phyloP scores from a whole-genome alignment of 1,140 invertebrate genomes.

The Heliconius nattereri region DNA sequence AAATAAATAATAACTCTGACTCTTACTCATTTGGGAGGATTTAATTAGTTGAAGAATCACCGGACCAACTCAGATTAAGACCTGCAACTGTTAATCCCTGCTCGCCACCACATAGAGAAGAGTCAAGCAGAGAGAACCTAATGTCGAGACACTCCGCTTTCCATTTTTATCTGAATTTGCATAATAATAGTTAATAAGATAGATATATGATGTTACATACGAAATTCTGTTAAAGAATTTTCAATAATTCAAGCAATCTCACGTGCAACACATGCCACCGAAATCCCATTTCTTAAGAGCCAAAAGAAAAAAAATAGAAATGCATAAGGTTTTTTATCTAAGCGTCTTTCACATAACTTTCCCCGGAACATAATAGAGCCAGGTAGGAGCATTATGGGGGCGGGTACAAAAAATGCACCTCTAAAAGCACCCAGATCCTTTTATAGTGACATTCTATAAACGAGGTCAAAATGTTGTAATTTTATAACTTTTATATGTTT shows the following conservation, averaged over 20 bases:
- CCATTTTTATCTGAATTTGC: no score
- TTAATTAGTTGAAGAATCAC: no score
- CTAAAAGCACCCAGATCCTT: constrained; percentile 52
- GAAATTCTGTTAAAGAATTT: neutral
- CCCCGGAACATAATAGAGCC: constrained; percentile 62
- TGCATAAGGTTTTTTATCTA: constrained; percentile 56
- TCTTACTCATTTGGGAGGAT: no score
- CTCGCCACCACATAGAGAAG: no score
- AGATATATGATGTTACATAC: neutral
- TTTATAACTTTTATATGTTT: constrained; percentile 20
- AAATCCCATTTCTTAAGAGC: constrained; percentile 44
- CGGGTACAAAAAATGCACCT: constrained; percentile 55
- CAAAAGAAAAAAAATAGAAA: constrained; percentile 51
- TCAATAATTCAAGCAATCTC: neutral
- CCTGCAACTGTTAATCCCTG: no score
- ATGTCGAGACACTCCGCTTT: no score
- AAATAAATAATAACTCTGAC: no score
- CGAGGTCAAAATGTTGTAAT: constrained; percentile 54
- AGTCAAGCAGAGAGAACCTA: no score
- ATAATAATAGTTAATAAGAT: neutral
- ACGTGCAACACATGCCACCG: constrained; percentile 7
- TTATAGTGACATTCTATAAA: constrained; percentile 73
- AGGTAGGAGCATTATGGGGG: constrained; percentile 55
- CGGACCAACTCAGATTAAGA: no score
- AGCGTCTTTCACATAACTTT: constrained; percentile 72